A percentile compares a stretch with the other conserved stretches of the same genome.
phyloP scores from a whole-genome alignment of 2,888 invertebrate genomes.

The Dryococelus australis region DNA sequence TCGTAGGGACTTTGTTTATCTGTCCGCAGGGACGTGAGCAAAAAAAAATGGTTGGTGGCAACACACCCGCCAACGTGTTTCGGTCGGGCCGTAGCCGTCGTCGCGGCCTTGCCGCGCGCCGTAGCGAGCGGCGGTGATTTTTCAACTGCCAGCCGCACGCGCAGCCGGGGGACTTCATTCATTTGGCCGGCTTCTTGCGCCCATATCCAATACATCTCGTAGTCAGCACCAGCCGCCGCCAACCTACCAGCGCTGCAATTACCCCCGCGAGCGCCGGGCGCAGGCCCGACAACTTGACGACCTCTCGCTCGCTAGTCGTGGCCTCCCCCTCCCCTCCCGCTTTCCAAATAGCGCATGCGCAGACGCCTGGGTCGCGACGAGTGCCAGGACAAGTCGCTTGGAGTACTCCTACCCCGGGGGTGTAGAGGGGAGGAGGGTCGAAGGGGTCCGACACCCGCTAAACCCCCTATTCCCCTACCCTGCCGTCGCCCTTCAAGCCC shows the following conservation, averaged over 20 bases:
- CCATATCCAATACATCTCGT: conserved; percentile 45
- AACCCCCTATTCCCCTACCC: not conserved
- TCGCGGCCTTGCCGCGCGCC: not conserved
- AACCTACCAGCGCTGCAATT: not conserved
- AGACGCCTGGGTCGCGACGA: not conserved
- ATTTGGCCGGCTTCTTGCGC: conserved; percentile 44
- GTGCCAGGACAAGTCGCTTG: not conserved
- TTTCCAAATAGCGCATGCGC: no score
- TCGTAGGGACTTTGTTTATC: no score
- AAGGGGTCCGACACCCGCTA: not conserved
- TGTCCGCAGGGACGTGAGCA: not conserved
- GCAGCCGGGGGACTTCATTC: conserved; percentile 41
- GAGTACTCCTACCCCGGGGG: not conserved
- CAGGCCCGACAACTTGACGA: conserved; percentile 32
- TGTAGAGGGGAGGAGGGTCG: conserved; percentile 27
- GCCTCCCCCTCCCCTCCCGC: not conserved
- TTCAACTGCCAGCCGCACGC: conserved; percentile 44
- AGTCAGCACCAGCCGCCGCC: conserved; percentile 39
- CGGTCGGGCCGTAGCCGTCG: not conserved
- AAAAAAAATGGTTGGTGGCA: no score
- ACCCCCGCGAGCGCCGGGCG: conserved; percentile 32
- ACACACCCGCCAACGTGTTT: not conserved
- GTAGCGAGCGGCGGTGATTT: conserved; percentile 41
- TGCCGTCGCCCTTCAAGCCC: not conserved
- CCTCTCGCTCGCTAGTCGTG: not conserved